Evolutionary conservation across 2,888 invertebrate species (phyloP).

Genomic region (Automeris io): DNA sequence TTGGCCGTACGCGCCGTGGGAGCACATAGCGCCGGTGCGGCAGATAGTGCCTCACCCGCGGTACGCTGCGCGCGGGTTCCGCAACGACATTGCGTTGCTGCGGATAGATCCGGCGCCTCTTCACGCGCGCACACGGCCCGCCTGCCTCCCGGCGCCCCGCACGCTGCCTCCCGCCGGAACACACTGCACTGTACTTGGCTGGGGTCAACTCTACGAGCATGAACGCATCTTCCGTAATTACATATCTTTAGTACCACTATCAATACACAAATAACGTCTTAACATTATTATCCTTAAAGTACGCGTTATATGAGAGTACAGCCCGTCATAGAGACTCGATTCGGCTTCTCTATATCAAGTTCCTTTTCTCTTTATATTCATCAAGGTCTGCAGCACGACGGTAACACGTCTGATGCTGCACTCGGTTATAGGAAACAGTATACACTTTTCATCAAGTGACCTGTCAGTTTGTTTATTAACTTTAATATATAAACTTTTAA

Average conservation of each 20-base stretch:
- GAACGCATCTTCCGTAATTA: slow-evolving; percentile 87
- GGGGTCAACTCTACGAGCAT: slow-evolving; percentile 88
- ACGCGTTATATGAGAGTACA: no score
- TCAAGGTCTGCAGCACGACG: no score
- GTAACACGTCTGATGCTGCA: no score
- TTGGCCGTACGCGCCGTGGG: slow-evolving; percentile 85
- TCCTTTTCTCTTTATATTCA: no score
- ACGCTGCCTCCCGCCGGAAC: slow-evolving; percentile 79
- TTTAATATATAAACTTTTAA: no score
- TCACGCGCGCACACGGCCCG: slow-evolving; percentile 63
- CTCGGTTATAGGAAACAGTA: no score
- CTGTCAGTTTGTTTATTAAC: no score
- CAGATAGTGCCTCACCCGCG: slow-evolving; percentile 83
- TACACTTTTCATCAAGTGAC: no score
- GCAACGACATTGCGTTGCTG: slow-evolving; percentile 86
- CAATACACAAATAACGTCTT: background rate
- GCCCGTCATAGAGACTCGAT: no score
- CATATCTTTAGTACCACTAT: background rate
- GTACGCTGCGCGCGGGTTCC: slow-evolving; percentile 85
- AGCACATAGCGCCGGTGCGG: slow-evolving; percentile 81
- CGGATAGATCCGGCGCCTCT: slow-evolving; percentile 78
- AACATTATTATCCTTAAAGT: background rate
- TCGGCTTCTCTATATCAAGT: no score
- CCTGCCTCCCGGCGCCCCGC: slow-evolving; percentile 76
- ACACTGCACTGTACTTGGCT: slow-evolving; percentile 86